Evolutionary conservation across 2,113 vertebrate species (phyloP), one percentile per base, ranked within the genome.

Genomic region (Aythya baeri): DNA sequence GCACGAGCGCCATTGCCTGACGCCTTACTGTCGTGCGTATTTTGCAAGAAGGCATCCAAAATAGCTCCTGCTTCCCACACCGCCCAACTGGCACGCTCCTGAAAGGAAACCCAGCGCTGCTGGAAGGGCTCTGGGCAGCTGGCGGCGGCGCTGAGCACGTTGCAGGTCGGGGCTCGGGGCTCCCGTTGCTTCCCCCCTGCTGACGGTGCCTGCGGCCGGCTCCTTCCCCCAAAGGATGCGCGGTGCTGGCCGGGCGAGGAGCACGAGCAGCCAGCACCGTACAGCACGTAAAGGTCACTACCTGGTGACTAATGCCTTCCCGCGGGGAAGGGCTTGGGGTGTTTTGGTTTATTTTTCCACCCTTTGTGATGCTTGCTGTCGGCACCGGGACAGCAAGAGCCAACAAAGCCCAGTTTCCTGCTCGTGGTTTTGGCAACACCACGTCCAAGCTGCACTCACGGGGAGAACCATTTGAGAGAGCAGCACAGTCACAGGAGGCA

Each of bases 121-220:
- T 46, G 73, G n/a, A 36, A 32, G 3, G 17, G 1, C 17, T 8
- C 54, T 4, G 55, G 31, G 6, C 7, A 54, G 67, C 61, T 11
- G 66, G 43, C 29, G 27, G 74, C 68, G 7, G 55, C 1, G 12
- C 67, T 5, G 36, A 36, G 16, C 1, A 8, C 0, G 2, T 2
- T 5, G 5, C 16, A 15, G 1, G 6, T 5, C 46, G 1, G 0
- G 1, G 65, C 68, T 5, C 46, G 1, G 0, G 1, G 65, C 68
- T 10, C n/a, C 9, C 1, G 2, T 62, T n/a, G 66, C 8, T 82
- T 4, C 11, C 38, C 9, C 16, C 55, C 57, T 18, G 46, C 8
- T 5, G 10, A 17, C 0, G 2, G 10, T 27, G 26, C 68, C 76
- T 57, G 52, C 3, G 3, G 3, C 1, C 2, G 65, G 46, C 38